These are phyloP conservation scores for Dorcus hopei DNA, from an alignment of 2,888 invertebrate genomes.

Conservation along the genomic window DNA sequence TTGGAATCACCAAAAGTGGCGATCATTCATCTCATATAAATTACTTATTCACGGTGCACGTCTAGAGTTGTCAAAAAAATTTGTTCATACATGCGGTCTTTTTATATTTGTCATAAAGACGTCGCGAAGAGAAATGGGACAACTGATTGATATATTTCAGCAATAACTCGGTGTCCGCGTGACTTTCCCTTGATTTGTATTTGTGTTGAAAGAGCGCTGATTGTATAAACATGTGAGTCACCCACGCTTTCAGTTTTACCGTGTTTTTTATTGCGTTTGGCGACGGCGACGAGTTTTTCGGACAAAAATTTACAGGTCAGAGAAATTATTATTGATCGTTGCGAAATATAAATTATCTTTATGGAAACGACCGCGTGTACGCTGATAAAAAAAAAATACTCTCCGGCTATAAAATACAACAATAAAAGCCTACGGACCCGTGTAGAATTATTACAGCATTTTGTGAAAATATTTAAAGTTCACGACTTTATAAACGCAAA, in stretches of 20 bases:
- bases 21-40: too few species aligned
- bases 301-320: constrained; percentile 25
- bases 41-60: too few species aligned
- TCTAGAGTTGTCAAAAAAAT: too few species aligned
- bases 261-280: constrained; percentile 23
- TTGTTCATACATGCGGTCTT: too few species aligned
- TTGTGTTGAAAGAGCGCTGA: constrained; percentile 34
- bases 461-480: too few species aligned
- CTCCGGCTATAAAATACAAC: too few species aligned
- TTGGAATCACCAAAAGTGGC: too few species aligned
- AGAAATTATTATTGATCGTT: constrained; percentile 2
- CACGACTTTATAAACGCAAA: too few species aligned
- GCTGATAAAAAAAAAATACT: background rate
- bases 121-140: constrained; percentile 20
- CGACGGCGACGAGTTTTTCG: constrained; percentile 14
- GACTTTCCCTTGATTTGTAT: constrained; percentile 35
- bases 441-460: too few species aligned
- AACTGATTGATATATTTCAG: constrained; percentile 33
- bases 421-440: too few species aligned
- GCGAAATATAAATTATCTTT: constrained; percentile 1
- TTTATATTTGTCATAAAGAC: too few species aligned
- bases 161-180: constrained; percentile 26
- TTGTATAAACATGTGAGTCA: constrained; percentile 34
- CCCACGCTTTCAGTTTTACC: constrained; percentile 31
- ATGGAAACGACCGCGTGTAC: background rate